These are phyloP conservation scores for Gobionotothen gibberifrons DNA, from an alignment of 2,797 vertebrate genomes.

Conservation along the genomic window DNA sequence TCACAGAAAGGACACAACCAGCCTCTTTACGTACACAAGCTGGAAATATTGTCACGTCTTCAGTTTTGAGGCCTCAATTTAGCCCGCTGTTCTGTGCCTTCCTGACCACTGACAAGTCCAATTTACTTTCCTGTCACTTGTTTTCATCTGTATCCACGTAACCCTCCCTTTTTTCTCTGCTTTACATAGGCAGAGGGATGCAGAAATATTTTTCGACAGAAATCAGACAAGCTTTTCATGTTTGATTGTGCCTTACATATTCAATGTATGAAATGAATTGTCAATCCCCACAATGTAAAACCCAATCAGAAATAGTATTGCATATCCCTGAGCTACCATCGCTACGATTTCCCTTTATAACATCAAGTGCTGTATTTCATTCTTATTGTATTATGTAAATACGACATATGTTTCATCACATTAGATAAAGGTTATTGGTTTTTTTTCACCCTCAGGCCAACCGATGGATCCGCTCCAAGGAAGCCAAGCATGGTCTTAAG, in stretches of 20 bases:
- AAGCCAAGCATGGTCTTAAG: slow-evolving; percentile 85
- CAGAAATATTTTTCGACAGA: slow-evolving; percentile 6
- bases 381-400: neutral
- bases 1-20: slow-evolving; percentile 9
- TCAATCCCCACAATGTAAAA: neutral
- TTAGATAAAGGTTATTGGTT: neutral
- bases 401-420: slow-evolving; percentile 2
- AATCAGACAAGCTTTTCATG: neutral
- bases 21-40: neutral
- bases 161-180: neutral
- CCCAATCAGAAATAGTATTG: neutral
- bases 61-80: neutral
- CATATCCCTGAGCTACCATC: neutral
- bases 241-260: slow-evolving; percentile 13
- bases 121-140: slow-evolving; percentile 36
- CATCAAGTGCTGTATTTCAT: neutral
- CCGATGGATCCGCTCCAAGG: slow-evolving; percentile 89
- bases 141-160: neutral
- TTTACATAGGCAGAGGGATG: slow-evolving; percentile 9
- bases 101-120: slow-evolving; percentile 23
- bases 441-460: slow-evolving; percentile 81
- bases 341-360: neutral
- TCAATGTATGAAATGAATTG: neutral
- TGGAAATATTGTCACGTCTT: slow-evolving; percentile 9
- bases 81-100: neutral